Percentiles rank a stretch among this genome's conserved stretches.
These are phyloP conservation scores for Tragelaphus buxtoni DNA, from an alignment of 2,113 vertebrate species.

Conservation along the genomic window DNA sequence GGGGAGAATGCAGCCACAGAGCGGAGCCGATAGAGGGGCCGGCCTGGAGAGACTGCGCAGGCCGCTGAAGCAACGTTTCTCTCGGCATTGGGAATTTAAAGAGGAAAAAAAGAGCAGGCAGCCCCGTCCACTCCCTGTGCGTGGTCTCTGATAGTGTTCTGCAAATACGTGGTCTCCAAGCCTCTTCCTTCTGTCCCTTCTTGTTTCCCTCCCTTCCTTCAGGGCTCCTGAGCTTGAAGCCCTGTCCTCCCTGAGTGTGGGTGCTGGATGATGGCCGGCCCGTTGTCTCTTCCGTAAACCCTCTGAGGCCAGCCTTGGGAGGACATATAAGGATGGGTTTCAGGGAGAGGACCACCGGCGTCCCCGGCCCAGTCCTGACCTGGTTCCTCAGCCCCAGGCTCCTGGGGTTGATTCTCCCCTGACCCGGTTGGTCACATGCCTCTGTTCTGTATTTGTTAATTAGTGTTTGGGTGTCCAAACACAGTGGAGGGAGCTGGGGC, in stretches of 20 bases:
- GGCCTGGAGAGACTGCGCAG: background rate
- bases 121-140: background rate
- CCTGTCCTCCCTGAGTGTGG: background rate
- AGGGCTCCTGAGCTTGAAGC: background rate
- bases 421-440: rapidly evolving
- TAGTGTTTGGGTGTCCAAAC: background rate
- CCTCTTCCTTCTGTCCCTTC: background rate
- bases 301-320: rapidly evolving
- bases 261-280: background rate
- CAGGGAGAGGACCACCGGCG: rapidly evolving
- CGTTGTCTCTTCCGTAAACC: rapidly evolving
- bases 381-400: background rate
- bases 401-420: background rate
- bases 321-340: rapidly evolving
- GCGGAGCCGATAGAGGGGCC: background rate
- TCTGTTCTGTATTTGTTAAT: background rate
- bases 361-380: rapidly evolving
- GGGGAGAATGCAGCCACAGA: background rate
- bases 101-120: background rate
- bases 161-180: background rate
- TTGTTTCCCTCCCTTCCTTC: background rate
- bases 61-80: background rate
- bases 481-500: background rate
- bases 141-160: background rate
- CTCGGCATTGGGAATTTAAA: background rate